Evolutionary conservation across 2,113 vertebrate species (phyloP), one percentile per base, ranked within the genome.

Genomic region (Laterallus jamaicensis): DNA sequence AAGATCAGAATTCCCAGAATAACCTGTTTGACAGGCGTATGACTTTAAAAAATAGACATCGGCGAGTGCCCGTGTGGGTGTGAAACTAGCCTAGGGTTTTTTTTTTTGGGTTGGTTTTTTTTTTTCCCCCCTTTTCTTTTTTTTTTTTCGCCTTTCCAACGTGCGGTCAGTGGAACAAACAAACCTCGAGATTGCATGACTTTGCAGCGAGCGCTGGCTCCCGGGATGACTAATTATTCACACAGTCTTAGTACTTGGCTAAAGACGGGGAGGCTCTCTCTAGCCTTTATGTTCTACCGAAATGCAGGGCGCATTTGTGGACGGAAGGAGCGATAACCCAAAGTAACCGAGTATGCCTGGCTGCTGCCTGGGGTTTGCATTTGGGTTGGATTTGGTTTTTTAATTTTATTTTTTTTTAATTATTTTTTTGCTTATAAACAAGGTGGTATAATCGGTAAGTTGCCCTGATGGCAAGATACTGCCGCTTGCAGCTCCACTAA

Each of bases 1-100:
- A 94, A 93, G 96, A 94, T 97, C 67, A 75, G 86, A 94, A 96
- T 96, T 97, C 96, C 95, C 95, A 95, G 96, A 97, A 96, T 97
- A 98, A 98, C 98, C 98, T 96, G 97, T 97, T 98, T 97, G 97
- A 96, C 97, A 94, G 96, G 97, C 95, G 95, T 88, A 77, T 92
- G 87, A 92, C 92, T 96, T 89, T 24, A 82, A 90, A 88, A 90
- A 82, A 67, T 35, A 91, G 82, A 89, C 92, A 92, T 56, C 21
- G 39, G 91, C 97, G 95, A 93, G 81, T 97, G 95, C 69, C 95
- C 86, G 35, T 87, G 79, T 86, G 90, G 90, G 86, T 95, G 93
- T 90, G 90, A 96, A 97, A 69, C 58, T 71, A 88, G 90, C 62
- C 64, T 86, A 11, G 63, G 54, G 64, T 54, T 39, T 60, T 37